phyloP scores from a whole-genome alignment of 92 coral and sea anemone species.

The Zoanthus sansibaricus region DNA sequence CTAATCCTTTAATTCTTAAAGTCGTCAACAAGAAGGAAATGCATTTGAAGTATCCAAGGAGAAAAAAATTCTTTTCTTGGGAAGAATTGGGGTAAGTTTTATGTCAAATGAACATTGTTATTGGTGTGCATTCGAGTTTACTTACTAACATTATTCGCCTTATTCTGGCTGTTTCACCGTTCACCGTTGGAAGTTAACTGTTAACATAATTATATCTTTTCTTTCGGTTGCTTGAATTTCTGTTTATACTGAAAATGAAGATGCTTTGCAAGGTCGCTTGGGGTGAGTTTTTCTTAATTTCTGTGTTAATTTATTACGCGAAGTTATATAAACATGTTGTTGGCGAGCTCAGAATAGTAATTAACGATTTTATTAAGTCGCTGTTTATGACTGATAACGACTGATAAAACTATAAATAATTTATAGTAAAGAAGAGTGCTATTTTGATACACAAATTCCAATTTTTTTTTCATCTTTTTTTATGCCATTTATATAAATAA shows the following conservation, averaged over 20 bases:
- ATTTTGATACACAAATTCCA: too few relatives aligned
- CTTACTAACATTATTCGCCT: neutral
- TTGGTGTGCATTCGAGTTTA: too few relatives aligned
- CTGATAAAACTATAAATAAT: too few relatives aligned
- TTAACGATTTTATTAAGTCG: neutral
- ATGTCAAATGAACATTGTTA: too few relatives aligned
- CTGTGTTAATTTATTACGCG: neutral
- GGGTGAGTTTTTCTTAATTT: constrained; percentile 68
- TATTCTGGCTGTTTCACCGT: neutral
- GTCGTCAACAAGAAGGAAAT: constrained; percentile 25
- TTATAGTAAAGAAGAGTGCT: too few relatives aligned
- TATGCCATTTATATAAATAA: too few relatives aligned
- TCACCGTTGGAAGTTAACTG: neutral
- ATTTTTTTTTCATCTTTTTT: too few relatives aligned
- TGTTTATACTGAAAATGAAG: constrained; percentile 47
- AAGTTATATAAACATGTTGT: neutral
- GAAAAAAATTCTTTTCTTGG: constrained; percentile 77
- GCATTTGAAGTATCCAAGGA: constrained; percentile 87
- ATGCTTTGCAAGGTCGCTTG: constrained; percentile 90
- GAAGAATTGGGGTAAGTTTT: constrained; percentile 89
- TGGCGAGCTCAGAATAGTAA: neutral
- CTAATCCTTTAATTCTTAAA: neutral
- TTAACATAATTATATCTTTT: neutral
- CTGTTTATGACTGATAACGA: too few relatives aligned
- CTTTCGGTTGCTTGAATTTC: neutral